Base-by-base conservation (phyloP, 2,113 vertebrate species). In the Australoheros scitulus region DNA sequence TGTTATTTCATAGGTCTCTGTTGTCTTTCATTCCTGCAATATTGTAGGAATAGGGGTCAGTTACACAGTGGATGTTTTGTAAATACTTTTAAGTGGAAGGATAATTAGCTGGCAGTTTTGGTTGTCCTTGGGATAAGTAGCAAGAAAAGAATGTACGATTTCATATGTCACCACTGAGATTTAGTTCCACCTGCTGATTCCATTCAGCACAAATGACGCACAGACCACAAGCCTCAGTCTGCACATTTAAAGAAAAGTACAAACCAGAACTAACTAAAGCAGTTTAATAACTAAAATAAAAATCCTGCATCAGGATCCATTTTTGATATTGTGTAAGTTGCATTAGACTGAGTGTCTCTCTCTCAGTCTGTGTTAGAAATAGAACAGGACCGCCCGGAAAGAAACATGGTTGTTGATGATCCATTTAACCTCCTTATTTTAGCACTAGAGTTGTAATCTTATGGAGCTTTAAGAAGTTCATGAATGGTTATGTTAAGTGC, bases 51-150 rank as follows among this genome's bases (percentile, higher is more conserved):
- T 15, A 50, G 15, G 6, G 26, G 26, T 43, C 14, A 64, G 50
- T 76, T 82, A 74, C 74, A 72, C 43, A 26, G 65, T 34, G 41
- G 38, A 63, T 22, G 22, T 2, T 41, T 24, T 77, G 29, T 32
- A 18, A 85, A 61, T 72, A 14, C 56, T 89, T 70, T 80, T 34
- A 26, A 24, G 32, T 72, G 22, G 26, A 70, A 52, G 14, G 47
- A 50, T 14, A 72, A 52, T 65, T 65, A 82, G 64, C 11, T 56
- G 56, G 72, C 10, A 24, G 11, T 58, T 24, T 59, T 47, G 13
- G 10, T 11, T 22, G 4, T 15, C 36, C 57, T 10, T 29, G 22
- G 24, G 79, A 26, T 32, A 68, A 32, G 14, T 26, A n/a, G 3
- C 11, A 7, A 80, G 50, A 68, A 57, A 26, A 34, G 65, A 32